Evolutionary conservation across 2,113 vertebrate species (phyloP), one percentile per base, ranked within the genome.

Genomic region (Neolamprologus modestus): DNA sequence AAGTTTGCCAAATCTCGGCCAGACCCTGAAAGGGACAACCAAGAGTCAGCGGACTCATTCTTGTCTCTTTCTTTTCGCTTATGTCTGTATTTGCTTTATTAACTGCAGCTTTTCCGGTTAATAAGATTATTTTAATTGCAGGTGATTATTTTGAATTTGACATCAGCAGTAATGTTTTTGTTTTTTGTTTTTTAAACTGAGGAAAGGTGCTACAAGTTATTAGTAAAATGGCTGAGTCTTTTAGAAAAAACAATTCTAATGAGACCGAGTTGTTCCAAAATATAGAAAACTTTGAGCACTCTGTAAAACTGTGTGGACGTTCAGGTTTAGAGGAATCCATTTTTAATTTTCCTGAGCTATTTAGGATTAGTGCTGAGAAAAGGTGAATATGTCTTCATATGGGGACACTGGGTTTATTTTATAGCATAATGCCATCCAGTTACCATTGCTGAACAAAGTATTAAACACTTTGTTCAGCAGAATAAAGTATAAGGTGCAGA

Each of bases 1-100:
- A 95, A 88, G 10, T 8, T 37, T 88, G 94, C 92, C 94, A 94
- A 71, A 89, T 84, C 85, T 76, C 59, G 11, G 47, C 76, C 57
- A 83, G 24, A 26, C 40, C 66, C n/a, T 35, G 52, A 50, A 79
- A 71, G 73, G 80, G 82, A 82, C 19, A 54, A 47, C 16, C 3
- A 33, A 37, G 89, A 81, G 89, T 90, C 83, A 79, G n/a, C 19
- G 2, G 84, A 80, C 66, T 79, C 57, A 26, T 28, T 63, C 80
- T 59, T 37, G 5, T 45, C 24, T 21, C 78, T 86, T 45, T 84
- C 7, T 31, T 68, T 14, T 50, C 2, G 1, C 4, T 28, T 61
- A 45, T 52, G 7, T 81, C 37, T 31, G 40, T 33, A 50, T 47
- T 45, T 71, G n/a, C 84, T 47, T 71, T 45, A 14, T 21, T 78